Evolutionary conservation across 1,140 invertebrate species (phyloP), one percentile per base, ranked within the genome.

Genomic region (Cepaea nemoralis): DNA sequence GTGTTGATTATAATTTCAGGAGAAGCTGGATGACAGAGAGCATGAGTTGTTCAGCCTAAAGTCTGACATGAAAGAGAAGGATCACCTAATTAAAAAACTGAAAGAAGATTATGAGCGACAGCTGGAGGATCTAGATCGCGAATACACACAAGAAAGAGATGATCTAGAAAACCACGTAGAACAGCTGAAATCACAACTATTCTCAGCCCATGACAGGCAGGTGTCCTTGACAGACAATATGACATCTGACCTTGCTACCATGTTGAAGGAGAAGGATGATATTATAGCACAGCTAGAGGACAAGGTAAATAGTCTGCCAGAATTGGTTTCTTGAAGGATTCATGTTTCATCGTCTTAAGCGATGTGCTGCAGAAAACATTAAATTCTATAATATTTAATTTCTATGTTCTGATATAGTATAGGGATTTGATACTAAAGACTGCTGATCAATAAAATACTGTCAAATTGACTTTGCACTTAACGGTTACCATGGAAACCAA

Each of bases 251-350:
- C 86, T 90, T 70, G 85, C 88, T 31, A 86, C 87, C 45, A 83
- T 90, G 70, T 42, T 89, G 27, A 71, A 77, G 27, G 88, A 89
- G 75, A 89, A 89, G 40, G 87, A 90, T 85, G 89, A 88, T 42
- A 88, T 87, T 22, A 89, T 90, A 70, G 80, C 87, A 1, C 88
- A 91, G 76, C 81, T 90, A 37, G 89, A 91, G 69, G 89, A 90
- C 71, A 89, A 89, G 84, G 78, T 79, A 69, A n/a, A n/a, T n/a
- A n/a, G n/a, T n/a, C n/a, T n/a, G n/a, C n/a, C n/a, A n/a, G n/a
- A n/a, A n/a, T n/a, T n/a, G n/a, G n/a, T n/a, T n/a, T n/a, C n/a
- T n/a, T n/a, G n/a, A n/a, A n/a, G n/a, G n/a, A n/a, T n/a, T n/a
- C n/a, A n/a, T n/a, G n/a, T n/a, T n/a, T n/a, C n/a, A n/a, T n/a